Base-by-base conservation (phyloP, 2,888 invertebrate species). In the Oscheius sp. region DNA sequence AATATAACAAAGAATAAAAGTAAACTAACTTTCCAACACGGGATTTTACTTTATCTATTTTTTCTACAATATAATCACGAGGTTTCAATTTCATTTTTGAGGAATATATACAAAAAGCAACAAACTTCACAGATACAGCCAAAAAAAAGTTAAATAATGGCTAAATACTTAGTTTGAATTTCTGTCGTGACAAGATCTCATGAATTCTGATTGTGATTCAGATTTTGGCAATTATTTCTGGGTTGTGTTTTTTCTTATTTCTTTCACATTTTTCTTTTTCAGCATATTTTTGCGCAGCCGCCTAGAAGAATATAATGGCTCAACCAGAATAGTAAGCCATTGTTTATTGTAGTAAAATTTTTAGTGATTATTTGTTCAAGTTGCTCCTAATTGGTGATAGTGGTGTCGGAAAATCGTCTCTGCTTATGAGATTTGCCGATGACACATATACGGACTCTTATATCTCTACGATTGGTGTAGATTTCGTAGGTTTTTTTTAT, bases 361-460 rank as follows among this genome's bases (percentile, higher is more conserved):
- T 77, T 89, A 93, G 93, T 89, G 94, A 97, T 90, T 96, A 96
- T 90, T 90, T 97, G 88, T 97, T 97, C 90, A 97, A 97, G 91
- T 91, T 97, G 84, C 91, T 97, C 86, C 90, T 97, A 88, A 96
- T 97, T 89, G 97, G 97, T 78, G 96, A 97, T 88, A 95, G 95
- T 68, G 96, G 96, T 79, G 96, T 97, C 86, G 97, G 97, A 87
- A 97, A 97, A 89, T 96, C 95, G 70, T 97, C 96, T 90, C 91
- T 97, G 80, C 90, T 97, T 82, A 90, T 96, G 81, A 91, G 90
- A 86, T 96, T 96, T 89, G 95, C 95, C 73, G 98, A 98, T 90
- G 97, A 98, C 89, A 97, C 97, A 80, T 98, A 97, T 89, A 98
- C 97, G 88, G 98, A 98, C 89, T 96, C 95, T 89, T 98, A 98